A percentile compares a stretch with the other conserved stretches of the same genome.
Conservation (phyloP, 1,140 invertebrate genomes). For the Kradibia gibbosae region DNA sequence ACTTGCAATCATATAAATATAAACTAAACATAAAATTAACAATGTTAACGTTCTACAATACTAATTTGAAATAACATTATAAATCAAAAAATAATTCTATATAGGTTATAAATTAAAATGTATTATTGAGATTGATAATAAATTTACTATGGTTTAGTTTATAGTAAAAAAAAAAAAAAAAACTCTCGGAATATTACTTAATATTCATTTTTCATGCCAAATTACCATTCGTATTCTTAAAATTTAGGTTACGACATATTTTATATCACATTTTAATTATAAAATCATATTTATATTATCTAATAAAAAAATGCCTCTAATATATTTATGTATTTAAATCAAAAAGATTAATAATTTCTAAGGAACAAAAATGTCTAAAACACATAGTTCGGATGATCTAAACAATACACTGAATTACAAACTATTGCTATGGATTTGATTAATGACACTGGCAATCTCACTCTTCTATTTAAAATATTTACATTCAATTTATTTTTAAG, state of each 20-base stretch:
- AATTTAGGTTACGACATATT: background rate
- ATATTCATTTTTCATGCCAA: slow-evolving; percentile 14
- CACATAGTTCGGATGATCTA: slow-evolving; percentile 43
- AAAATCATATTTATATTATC: slow-evolving; percentile 1
- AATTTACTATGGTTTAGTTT: background rate
- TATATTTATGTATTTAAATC: slow-evolving; percentile 2
- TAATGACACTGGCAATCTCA: slow-evolving; percentile 4
- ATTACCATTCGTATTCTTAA: background rate
- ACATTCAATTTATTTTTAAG: slow-evolving; percentile 25
- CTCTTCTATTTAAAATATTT: slow-evolving; percentile 31
- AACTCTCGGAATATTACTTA: slow-evolving; percentile 1
- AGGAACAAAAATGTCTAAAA: slow-evolving; percentile 40
- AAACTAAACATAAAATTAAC: background rate
- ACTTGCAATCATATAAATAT: background rate
- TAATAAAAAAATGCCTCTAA: slow-evolving; percentile 26
- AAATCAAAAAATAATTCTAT: background rate
- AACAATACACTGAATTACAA: slow-evolving; percentile 44
- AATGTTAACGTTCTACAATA: background rate
- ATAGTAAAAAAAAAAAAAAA: background rate
- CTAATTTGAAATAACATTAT: background rate
- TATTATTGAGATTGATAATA: no score
- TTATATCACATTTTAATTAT: background rate
- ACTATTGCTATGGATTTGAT: slow-evolving; percentile 41
- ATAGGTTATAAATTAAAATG: background rate
- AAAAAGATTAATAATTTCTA: slow-evolving; percentile 24